Base-by-base conservation (phyloP, 2,113 vertebrate genomes). In the Pachypanchax playfairii region DNA sequence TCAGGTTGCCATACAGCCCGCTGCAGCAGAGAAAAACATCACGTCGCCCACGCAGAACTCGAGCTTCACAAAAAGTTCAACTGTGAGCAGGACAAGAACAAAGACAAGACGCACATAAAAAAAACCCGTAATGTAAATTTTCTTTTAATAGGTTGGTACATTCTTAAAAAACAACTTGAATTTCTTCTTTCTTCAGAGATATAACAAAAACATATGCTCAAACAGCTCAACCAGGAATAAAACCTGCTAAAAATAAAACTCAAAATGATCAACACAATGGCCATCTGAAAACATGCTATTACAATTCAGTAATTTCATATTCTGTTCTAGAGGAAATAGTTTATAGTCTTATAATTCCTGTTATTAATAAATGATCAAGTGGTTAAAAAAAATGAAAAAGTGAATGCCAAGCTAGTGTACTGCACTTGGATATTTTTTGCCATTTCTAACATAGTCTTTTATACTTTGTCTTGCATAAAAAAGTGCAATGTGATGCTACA, bases 141-240 rank as follows among this genome's bases (percentile, higher is more conserved):
- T 64, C 22, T 73, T 77, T 89, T 87, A 89, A 88, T 88, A 60
- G 55, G 46, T 70, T 81, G 41, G 46, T 76, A 64, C 33, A 64
- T 66, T 66, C 50, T 53, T 80, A 51, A 79, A 80, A 84, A 69
- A 63, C 57, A 61, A 61, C 42, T 15, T 39, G 2, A 41, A 75
- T 58, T 75, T 85, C 21, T 55, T 75, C 14, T 66, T 62, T 53
- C 17, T 47, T 31, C 51, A 62, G 52, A 71, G 43, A 76, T 44
- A 61, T 28, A 61, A 70, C 51, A n/a, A n/a, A n/a, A n/a, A n/a
- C n/a, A 72, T 12, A 52, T 67, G 62, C 53, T 61, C 80, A 80
- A 85, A 76, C 43, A 56, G 21, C 57, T 57, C n/a, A 20, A 51
- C 55, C 59, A 59, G 66, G 65, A 51, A 80, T 54, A 76, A 43